These are phyloP conservation scores for Drepana arcuata DNA, from an alignment of 1,140 invertebrate species.

Conservation along the genomic window DNA sequence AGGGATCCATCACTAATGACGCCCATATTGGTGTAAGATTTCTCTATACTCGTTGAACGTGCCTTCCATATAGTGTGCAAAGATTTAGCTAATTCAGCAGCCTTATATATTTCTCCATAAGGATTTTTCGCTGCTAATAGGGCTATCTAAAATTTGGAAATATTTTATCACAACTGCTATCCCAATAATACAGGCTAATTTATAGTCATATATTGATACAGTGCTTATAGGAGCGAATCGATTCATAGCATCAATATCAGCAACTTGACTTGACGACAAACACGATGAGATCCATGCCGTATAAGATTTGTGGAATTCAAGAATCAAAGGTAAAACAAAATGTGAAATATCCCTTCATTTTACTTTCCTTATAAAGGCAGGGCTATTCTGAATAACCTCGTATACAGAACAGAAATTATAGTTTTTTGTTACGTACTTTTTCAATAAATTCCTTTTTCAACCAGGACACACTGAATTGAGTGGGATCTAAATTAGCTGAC, in stretches of 20 bases:
- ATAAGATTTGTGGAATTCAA: too few relatives aligned
- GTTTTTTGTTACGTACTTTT: constrained; percentile 26
- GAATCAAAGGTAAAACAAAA: too few relatives aligned
- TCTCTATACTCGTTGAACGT: constrained; percentile 15
- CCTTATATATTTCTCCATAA: constrained; percentile 48
- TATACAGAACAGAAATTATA: neutral
- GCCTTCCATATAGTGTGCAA: constrained; percentile 41
- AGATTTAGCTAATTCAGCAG: constrained; percentile 35
- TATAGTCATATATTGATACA: too few relatives aligned
- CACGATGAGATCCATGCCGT: too few relatives aligned
- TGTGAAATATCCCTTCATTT: too few relatives aligned
- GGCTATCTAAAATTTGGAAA: constrained; percentile 21
- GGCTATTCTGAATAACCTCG: neutral
- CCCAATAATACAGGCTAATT: too few relatives aligned
- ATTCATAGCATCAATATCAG: neutral
- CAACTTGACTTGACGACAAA: neutral
- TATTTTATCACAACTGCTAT: neutral
- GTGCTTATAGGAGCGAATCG: too few relatives aligned
- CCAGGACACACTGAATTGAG: constrained; percentile 45
- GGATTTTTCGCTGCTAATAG: constrained; percentile 35
- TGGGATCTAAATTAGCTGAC: constrained; percentile 30
- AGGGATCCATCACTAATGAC: constrained; percentile 56
- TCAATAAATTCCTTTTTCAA: constrained; percentile 52
- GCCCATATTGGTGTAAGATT: constrained; percentile 34
- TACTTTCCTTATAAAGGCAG: neutral